A percentile compares a stretch with the other conserved stretches of the same genome.
Evolutionary conservation across 2,113 vertebrate species (phyloP).

Genomic region (Heterochromis multidens): DNA sequence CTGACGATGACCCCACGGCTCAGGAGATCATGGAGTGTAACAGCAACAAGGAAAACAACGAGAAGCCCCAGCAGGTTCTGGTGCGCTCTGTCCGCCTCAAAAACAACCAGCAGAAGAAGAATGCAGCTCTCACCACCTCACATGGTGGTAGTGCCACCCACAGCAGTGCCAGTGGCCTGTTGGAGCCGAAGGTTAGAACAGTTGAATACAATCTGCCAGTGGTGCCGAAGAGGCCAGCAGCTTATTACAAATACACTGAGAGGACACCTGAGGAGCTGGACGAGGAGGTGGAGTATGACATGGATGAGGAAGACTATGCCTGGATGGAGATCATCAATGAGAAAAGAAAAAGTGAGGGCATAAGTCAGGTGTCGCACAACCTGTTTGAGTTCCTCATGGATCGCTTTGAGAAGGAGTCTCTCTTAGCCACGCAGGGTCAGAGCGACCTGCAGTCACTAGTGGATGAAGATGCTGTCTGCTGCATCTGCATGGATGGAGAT

Average conservation of each 20-base stretch:
- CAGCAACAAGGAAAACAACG: slow-evolving; percentile 97
- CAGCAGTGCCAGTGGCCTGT: slow-evolving; percentile 63
- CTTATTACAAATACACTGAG: slow-evolving; percentile 89
- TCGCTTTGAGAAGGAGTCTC: slow-evolving; percentile 96
- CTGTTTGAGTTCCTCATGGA: slow-evolving; percentile 99
- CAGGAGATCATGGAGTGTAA: slow-evolving; percentile 97
- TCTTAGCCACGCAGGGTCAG: slow-evolving; percentile 87
- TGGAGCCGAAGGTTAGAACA: slow-evolving; percentile 87
- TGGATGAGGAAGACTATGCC: slow-evolving; percentile 98
- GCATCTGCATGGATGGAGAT: slow-evolving; percentile 98
- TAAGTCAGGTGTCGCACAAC: slow-evolving; percentile 90
- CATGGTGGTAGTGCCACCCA: slow-evolving; percentile 59
- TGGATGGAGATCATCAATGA: slow-evolving; percentile 97
- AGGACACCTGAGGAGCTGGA: slow-evolving; percentile 93
- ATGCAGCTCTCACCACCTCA: slow-evolving; percentile 72
- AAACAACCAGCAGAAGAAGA: slow-evolving; percentile 90
- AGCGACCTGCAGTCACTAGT: slow-evolving; percentile 85
- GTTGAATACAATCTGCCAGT: slow-evolving; percentile 94
- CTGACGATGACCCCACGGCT: slow-evolving; percentile 91
- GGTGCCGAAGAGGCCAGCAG: slow-evolving; percentile 82
- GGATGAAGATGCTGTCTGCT: slow-evolving; percentile 98
- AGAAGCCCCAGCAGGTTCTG: slow-evolving; percentile 85
- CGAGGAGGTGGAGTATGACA: slow-evolving; percentile 96
- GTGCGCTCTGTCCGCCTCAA: slow-evolving; percentile 89
- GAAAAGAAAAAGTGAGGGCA: slow-evolving; percentile 86